Evolutionary conservation across 2,113 vertebrate species (phyloP).

Genomic region (Progne subis): DNA sequence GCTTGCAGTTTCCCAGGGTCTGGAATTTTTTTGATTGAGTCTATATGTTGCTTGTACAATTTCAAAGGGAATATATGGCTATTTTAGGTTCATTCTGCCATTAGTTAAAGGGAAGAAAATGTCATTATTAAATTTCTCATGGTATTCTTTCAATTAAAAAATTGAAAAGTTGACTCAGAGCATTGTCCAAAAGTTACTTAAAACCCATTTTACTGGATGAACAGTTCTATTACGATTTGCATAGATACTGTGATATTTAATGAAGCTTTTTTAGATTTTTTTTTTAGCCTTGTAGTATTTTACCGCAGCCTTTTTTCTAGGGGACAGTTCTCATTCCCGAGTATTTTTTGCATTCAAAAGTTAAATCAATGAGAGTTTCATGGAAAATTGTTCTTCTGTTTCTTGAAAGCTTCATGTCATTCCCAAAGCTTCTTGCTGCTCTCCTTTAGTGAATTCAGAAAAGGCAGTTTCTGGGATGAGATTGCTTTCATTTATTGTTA

Average conservation of each 20-base stretch:
- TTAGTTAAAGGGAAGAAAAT: background rate
- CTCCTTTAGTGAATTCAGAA: background rate
- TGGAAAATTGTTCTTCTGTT: background rate
- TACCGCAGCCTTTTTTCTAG: background rate
- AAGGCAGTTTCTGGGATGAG: background rate
- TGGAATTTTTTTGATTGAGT: background rate
- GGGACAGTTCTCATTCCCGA: background rate
- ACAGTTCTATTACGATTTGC: background rate
- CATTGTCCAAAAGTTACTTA: background rate
- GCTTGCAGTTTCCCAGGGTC: background rate
- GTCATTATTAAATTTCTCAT: background rate
- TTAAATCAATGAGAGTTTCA: background rate
- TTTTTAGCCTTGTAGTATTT: background rate
- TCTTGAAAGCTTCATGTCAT: background rate
- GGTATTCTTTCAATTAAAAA: background rate
- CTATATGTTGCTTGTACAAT: background rate
- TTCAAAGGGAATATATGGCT: background rate
- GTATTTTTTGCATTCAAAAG: background rate
- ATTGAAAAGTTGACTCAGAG: background rate
- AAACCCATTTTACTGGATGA: background rate
- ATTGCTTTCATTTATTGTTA: background rate
- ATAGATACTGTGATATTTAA: background rate
- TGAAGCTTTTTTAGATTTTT: background rate
- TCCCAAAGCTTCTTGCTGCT: background rate
- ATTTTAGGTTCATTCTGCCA: background rate